A percentile compares a stretch with the other conserved stretches of the same genome.
These are phyloP conservation scores for Norana najaformis DNA, from an alignment of 2,888 invertebrate genomes.

Conservation along the genomic window DNA sequence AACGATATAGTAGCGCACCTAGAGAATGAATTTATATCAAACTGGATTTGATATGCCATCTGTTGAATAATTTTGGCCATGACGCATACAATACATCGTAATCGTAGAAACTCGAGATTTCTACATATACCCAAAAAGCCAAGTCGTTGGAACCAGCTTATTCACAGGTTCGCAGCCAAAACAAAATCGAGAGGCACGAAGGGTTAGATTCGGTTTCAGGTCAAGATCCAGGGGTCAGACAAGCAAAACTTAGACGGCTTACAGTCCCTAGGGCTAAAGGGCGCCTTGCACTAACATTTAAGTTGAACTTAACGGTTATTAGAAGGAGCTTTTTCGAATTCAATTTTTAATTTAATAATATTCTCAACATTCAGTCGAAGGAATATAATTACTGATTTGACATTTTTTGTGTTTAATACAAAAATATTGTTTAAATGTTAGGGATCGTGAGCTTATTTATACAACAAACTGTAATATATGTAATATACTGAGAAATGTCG, in stretches of 20 bases:
- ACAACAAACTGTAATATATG: background rate
- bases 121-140: too few relatives aligned
- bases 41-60: background rate
- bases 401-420: background rate
- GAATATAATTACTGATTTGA: background rate
- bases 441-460: background rate
- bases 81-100: too few relatives aligned
- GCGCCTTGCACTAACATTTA: background rate
- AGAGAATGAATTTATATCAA: background rate
- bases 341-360: background rate
- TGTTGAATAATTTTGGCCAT: background rate
- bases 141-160: too few relatives aligned
- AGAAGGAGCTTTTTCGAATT: too few relatives aligned
- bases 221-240: too few relatives aligned
- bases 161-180: too few relatives aligned
- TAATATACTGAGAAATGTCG: too few relatives aligned
- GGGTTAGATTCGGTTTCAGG: too few relatives aligned
- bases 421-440: background rate
- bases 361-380: background rate
- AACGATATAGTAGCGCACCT: background rate
- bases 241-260: too few relatives aligned
- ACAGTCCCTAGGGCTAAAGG: background rate
- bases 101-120: too few relatives aligned
- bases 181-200: too few relatives aligned
- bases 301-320: background rate